Base-by-base conservation (phyloP, 2,888 invertebrate species). In the Empis livida region DNA sequence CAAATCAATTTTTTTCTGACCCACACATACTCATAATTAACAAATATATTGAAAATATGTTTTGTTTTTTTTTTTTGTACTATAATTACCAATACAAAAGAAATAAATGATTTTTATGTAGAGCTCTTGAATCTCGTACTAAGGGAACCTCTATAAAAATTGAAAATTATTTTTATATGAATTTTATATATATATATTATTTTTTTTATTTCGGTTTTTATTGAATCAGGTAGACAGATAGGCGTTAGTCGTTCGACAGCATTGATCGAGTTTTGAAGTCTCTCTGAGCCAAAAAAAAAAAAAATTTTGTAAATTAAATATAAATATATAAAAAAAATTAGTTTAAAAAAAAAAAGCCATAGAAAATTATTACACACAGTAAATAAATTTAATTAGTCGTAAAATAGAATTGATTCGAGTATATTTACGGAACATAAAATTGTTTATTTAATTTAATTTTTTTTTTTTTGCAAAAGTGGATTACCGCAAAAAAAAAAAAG, bases 241-340 rank as follows among this genome's bases (percentile, higher is more conserved):
- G 69, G 68, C 67, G 66, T 67, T 68, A 68, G 68, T 69, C 66
- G 67, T 67, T 67, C 67, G 60, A 62, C 65, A 64, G 67, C 68
- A 63, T 64, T 67, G 68, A 64, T 68, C 69, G 69, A 67, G 69
- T 65, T 66, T 59, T 13, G 9, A 27, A 41, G 44, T 39, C 49
- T 44, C 17, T 54, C 27, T 27, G 5, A 6, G 4, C 41, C 13
- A 27, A 38, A 47, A 15, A 16, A 38, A 42, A 35, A 41, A 49
- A 39, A 20, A 39, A 30, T n/a, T n/a, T n/a, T n/a, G n/a, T 30
- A 23, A n/a, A 37, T 43, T 31, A 27, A 42, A 17, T 41, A 31
- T 8, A 38, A 15, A 8, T 15, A 38, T 37, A 5, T 14, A 38
- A 14, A 13, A 15, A 41, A 15, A 46, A 51, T 35, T 35, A n/a